phyloP scores from a whole-genome alignment of 1,140 invertebrate genomes.

The Pachyrhynchus sulphureomaculatus region DNA sequence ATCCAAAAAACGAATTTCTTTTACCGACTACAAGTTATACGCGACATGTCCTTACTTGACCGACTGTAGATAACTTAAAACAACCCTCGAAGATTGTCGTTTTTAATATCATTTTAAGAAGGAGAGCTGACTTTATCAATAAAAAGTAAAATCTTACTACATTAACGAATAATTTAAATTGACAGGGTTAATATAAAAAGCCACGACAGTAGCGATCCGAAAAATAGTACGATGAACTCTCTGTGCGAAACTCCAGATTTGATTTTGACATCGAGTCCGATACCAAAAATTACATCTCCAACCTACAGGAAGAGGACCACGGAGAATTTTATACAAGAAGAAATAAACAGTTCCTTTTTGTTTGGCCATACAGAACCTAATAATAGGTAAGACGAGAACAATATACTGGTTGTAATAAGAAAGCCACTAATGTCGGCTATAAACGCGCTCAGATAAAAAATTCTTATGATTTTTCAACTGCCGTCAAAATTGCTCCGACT shows the following conservation, averaged over 20 bases:
- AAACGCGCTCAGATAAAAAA: neutral
- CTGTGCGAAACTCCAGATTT: constrained; percentile 49
- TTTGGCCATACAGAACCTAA: constrained; percentile 11
- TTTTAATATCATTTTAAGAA: too few relatives aligned
- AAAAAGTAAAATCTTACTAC: too few relatives aligned
- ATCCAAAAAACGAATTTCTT: too few relatives aligned
- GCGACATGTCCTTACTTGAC: too few relatives aligned
- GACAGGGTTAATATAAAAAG: constrained; percentile 28
- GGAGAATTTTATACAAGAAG: constrained; percentile 41
- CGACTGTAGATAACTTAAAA: too few relatives aligned
- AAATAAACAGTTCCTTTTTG: constrained; percentile 7
- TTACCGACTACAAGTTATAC: too few relatives aligned
- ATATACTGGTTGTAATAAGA: too few relatives aligned
- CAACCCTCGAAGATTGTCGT: too few relatives aligned
- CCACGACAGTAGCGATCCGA: constrained; percentile 11
- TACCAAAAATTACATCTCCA: constrained; percentile 33
- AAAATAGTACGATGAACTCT: constrained; percentile 8
- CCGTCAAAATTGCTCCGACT: neutral
- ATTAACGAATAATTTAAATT: too few relatives aligned
- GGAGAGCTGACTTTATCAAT: too few relatives aligned
- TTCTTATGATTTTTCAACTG: neutral
- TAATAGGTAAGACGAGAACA: constrained; percentile 18
- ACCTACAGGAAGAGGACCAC: constrained; percentile 32
- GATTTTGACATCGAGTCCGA: constrained; percentile 48
- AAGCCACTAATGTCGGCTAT: too few relatives aligned